Base-by-base conservation (phyloP, 2,888 invertebrate genomes). In the Gortyna flavago region DNA sequence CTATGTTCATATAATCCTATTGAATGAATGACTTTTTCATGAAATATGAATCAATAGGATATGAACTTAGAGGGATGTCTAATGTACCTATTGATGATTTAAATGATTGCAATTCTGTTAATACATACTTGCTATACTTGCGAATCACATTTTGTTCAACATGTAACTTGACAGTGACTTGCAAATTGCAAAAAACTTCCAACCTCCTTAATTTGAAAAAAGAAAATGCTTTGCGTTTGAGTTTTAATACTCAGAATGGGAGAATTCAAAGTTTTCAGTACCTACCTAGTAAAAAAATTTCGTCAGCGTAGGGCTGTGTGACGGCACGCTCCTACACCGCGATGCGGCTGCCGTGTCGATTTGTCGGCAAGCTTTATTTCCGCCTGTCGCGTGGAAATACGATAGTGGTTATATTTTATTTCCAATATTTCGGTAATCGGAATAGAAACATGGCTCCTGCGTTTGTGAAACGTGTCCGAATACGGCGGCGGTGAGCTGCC, bases 401-500 rank as follows among this genome's bases (percentile, higher is more conserved):
- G 95, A 95, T 95, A 95, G 92, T 92, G 91, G 92, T 93, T 93
- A 94, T 94, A 94, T 95, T 95, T 95, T 93, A 93, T 94, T 93
- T 91, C 89, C 92, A 92, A 94, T 93, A 93, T 92, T 93, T 93
- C 92, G 92, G 92, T 93, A 92, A 93, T 94, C 92, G 93, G 93
- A 94, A 94, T 94, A 93, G 93, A 93, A 94, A 92, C 91, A 91
- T 90, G 90, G 89, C 88, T 90, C 84, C 80, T 85, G 89, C 83
- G 86, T 89, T 91, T 89, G 89, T 89, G 89, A 89, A 91, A 90
- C 91, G 89, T 89, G 89, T 88, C 87, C 87, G 87, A 75, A 84
- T 73, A 76, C 68, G 77, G 80, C 68, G 77, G 80, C 61, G 78
- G 80, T 70, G 82, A 75, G 84, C 65, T 44, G 79, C 76, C 77